Evolutionary conservation across 1,140 invertebrate species (phyloP).

Genomic region (Drosophila paulistorum): DNA sequence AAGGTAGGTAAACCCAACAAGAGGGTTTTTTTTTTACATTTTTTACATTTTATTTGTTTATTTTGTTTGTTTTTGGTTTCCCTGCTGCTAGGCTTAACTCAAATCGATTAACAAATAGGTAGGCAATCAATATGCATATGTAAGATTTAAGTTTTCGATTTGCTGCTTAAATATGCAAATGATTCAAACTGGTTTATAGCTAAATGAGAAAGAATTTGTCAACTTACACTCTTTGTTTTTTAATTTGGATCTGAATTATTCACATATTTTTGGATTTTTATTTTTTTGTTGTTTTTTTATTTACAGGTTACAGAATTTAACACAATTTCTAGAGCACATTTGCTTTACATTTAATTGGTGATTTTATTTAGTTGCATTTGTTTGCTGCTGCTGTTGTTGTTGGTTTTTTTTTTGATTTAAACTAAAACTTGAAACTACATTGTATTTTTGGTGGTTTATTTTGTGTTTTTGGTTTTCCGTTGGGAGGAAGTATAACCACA

Average conservation of each 20-base stretch:
- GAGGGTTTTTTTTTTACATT: slow-evolving; percentile 43
- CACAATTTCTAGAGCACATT: slow-evolving; percentile 46
- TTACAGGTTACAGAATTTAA: slow-evolving; percentile 14
- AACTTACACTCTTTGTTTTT: slow-evolving; percentile 63
- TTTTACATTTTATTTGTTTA: slow-evolving; percentile 28
- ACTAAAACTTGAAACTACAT: slow-evolving; percentile 44
- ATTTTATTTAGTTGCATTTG: slow-evolving; percentile 13
- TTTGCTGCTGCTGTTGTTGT: neutral
- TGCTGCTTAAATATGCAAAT: slow-evolving; percentile 49
- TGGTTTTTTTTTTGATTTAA: slow-evolving; percentile 3
- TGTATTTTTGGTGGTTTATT: slow-evolving; percentile 30
- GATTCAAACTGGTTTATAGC: slow-evolving; percentile 1
- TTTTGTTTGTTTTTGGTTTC: slow-evolving; percentile 33
- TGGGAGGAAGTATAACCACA: neutral
- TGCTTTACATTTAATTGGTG: slow-evolving; percentile 18
- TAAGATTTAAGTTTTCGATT: slow-evolving; percentile 22
- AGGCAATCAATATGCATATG: slow-evolving; percentile 27
- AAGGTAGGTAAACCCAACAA: slow-evolving; percentile 20
- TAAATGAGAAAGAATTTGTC: neutral
- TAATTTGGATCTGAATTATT: slow-evolving; percentile 38
- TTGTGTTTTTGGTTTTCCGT: neutral
- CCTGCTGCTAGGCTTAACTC: slow-evolving; percentile 32
- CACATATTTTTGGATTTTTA: slow-evolving; percentile 60
- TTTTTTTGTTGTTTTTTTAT: slow-evolving; percentile 22
- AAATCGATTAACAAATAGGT: slow-evolving; percentile 56